Evolutionary conservation across 2,888 invertebrate species (phyloP), one percentile per base, ranked within the genome.

Genomic region (Sesia bembeciformis): DNA sequence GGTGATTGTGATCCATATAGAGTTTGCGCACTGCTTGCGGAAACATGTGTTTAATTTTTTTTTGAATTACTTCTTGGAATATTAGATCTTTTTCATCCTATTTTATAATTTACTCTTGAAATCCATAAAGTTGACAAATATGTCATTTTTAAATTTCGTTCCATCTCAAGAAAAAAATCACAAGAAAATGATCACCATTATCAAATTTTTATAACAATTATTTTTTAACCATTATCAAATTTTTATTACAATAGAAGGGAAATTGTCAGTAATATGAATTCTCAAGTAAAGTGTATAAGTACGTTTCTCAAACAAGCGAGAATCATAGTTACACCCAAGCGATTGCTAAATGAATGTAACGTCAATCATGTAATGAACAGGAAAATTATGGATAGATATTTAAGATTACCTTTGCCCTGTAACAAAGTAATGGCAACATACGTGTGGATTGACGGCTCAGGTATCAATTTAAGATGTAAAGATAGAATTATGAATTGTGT

Each of bases 1-100:
- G 96, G 96, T 55, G 97, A 97, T 80, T 97, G 96, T 83, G 97
- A 97, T 87, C 97, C 97, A 0, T 97, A 97, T 46, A 70, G 78
- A 69, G 79, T 87, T 7, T 85, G 86, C 64, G 68, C 81, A 51
- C 59, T 95, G 92, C 70, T 87, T 39, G 82, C 78, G 51, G 80
- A 82, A 69, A 78, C 80, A 40, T 71, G 79, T 60, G 51, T 39
- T 50, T 50, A 50, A 50, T 39, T 6, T 42, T 6, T 42, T 53
- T 66, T 23, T 1, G 2, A 23, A 1, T 23, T 1, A 23, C 2
- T 23, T 23, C 1, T 23, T 23, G 23, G 2, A 23, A 23, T 23
- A 23, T 23, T 23, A 1, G 23, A 23, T 23, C 23, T 23, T 23
- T 23, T 23, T 23, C 23, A 23, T 23, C 23, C 23, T 23, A 23